phyloP scores from a whole-genome alignment of 2,113 vertebrate genomes.

The Pygoscelis antarcticus region DNA sequence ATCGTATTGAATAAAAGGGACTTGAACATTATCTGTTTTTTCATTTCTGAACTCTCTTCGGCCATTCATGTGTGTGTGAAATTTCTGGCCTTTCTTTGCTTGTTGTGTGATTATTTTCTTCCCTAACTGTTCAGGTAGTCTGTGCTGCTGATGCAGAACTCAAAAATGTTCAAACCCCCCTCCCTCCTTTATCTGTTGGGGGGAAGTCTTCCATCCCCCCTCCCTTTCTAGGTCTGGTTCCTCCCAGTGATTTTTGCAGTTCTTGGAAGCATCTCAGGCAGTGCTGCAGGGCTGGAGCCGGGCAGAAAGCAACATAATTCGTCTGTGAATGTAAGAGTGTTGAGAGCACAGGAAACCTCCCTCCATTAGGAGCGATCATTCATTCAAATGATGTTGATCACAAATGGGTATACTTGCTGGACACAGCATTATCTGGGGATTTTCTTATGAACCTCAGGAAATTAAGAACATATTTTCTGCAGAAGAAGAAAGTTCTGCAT shows the following conservation, averaged over 20 bases:
- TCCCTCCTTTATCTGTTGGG: neutral
- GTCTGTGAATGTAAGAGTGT: neutral
- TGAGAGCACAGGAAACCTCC: neutral
- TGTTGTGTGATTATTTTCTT: neutral
- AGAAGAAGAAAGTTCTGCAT: neutral
- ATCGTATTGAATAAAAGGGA: neutral
- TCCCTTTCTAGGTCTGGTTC: neutral
- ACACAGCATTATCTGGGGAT: neutral
- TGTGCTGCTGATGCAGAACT: neutral
- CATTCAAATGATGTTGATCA: neutral
- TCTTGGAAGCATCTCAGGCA: neutral
- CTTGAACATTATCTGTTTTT: neutral
- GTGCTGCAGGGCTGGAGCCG: neutral
- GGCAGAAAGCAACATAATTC: neutral
- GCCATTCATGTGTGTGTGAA: neutral
- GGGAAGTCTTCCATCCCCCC: neutral
- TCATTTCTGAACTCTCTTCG: neutral
- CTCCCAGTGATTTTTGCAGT: neutral
- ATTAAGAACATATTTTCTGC: neutral
- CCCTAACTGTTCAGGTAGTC: neutral
- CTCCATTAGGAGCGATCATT: neutral
- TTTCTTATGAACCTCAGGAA: neutral
- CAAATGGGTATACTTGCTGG: neutral
- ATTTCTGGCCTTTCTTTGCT: neutral
- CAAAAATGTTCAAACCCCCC: neutral